These are phyloP conservation scores for Pristionchus japonicus DNA, from an alignment of 2,888 invertebrate species.

Conservation along the genomic window DNA sequence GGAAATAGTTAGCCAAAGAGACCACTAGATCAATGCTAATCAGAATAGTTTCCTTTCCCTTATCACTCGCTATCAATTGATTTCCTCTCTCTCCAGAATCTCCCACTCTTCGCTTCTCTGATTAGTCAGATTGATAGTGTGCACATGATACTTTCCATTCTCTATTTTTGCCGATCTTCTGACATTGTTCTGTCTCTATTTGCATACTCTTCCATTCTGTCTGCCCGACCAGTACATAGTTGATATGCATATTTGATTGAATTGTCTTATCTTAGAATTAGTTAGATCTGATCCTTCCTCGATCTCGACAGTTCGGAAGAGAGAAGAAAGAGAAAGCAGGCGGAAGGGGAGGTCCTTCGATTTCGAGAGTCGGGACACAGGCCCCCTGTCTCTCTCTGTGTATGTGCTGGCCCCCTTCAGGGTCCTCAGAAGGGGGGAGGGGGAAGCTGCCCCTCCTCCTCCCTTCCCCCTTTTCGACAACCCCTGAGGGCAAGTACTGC, in stretches of 20 bases:
- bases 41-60: not conserved
- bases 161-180: no score
- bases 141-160: no score
- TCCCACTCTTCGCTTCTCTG: not conserved
- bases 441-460: not conserved
- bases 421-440: not conserved
- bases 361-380: slow-evolving; percentile 18
- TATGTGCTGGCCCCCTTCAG: slow-evolving; percentile 14
- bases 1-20: not conserved
- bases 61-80: slow-evolving; percentile 7
- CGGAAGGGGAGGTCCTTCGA: slow-evolving; percentile 16
- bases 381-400: slow-evolving; percentile 26
- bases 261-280: no score
- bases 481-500: slow-evolving; percentile 10
- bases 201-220: no score
- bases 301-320: not conserved
- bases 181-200: no score
- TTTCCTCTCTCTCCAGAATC: not conserved
- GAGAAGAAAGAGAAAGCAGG: no score
- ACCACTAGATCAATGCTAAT: not conserved
- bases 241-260: no score
- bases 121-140: not conserved
- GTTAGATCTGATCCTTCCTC: not conserved
- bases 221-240: no score
- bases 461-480: slow-evolving; percentile 30